Percentiles rank a stretch among this genome's conserved stretches.
These are phyloP conservation scores for Ecliptopera silaceata DNA, from an alignment of 2,888 invertebrate genomes.

Conservation along the genomic window DNA sequence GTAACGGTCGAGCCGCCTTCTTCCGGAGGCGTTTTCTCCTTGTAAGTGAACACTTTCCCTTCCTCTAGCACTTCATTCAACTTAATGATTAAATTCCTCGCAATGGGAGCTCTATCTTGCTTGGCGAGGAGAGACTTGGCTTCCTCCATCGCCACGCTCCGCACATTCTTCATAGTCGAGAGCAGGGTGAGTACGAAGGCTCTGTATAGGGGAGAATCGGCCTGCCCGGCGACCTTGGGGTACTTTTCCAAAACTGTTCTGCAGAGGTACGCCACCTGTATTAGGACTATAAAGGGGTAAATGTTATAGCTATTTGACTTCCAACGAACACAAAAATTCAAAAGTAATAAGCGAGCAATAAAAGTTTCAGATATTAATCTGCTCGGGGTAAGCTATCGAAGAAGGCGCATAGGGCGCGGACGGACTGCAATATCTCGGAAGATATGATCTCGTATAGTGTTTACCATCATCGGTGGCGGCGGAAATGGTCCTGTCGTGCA, in stretches of 20 bases:
- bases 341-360: no score
- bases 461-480: conserved; percentile 87
- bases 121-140: conserved; percentile 84
- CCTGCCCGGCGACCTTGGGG: conserved; percentile 85
- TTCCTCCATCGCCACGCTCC: conserved; percentile 84
- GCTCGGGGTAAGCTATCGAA: no score
- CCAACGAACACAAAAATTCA: conserved; percentile 27
- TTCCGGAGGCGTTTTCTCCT: conserved; percentile 66
- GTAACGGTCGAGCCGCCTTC: conserved; percentile 73
- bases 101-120: conserved; percentile 84
- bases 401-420: no score
- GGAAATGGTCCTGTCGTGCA: conserved; percentile 91
- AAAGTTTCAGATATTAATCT: no score
- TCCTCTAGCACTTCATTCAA: conserved; percentile 86
- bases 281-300: conserved; percentile 80
- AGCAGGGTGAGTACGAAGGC: conserved; percentile 88
- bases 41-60: conserved; percentile 74
- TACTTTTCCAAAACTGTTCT: conserved; percentile 88
- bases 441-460: background rate
- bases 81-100: conserved; percentile 85
- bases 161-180: conserved; percentile 83
- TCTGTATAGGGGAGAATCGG: conserved; percentile 85
- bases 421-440: no score
- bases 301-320: conserved; percentile 59
- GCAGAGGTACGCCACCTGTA: conserved; percentile 88